These are phyloP conservation scores for Heliconius nattereri DNA, from an alignment of 1,140 invertebrate genomes.

Conservation along the genomic window DNA sequence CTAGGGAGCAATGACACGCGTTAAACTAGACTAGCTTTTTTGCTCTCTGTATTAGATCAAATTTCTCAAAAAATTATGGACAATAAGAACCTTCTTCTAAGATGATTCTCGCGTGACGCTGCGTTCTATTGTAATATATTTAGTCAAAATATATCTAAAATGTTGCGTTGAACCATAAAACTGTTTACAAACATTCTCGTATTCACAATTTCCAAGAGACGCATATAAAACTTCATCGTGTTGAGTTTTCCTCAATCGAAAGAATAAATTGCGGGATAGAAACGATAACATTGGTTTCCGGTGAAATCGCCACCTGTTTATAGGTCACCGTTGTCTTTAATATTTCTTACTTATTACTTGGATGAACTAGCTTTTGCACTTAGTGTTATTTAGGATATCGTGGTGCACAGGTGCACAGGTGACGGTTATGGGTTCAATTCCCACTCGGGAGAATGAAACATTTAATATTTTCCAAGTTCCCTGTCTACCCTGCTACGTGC, in stretches of 20 bases:
- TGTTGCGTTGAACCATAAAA: background rate
- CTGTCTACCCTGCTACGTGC: too few relatives aligned
- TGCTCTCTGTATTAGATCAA: too few relatives aligned
- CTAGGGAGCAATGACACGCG: too few relatives aligned
- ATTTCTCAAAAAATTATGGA: background rate
- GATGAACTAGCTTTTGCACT: too few relatives aligned
- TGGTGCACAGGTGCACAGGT: too few relatives aligned
- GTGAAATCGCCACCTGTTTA: conserved; percentile 23
- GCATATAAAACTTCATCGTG: conserved; percentile 5
- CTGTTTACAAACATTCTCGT: background rate
- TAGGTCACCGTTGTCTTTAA: conserved; percentile 17
- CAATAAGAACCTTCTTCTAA: background rate
- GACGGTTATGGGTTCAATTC: too few relatives aligned
- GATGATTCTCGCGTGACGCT: background rate
- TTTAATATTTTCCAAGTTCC: too few relatives aligned
- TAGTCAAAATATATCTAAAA: background rate
- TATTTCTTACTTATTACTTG: background rate
- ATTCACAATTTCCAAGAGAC: conserved; percentile 29
- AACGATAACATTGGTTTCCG: conserved; percentile 31
- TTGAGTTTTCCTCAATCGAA: conserved; percentile 31
- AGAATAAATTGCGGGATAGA: conserved; percentile 9
- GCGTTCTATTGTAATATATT: background rate
- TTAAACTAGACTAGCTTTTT: too few relatives aligned
- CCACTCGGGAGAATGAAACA: too few relatives aligned
- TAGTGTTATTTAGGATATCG: too few relatives aligned